Conservation (phyloP, 2,113 vertebrate species). For the Tretioscincus oriximinensis region DNA sequence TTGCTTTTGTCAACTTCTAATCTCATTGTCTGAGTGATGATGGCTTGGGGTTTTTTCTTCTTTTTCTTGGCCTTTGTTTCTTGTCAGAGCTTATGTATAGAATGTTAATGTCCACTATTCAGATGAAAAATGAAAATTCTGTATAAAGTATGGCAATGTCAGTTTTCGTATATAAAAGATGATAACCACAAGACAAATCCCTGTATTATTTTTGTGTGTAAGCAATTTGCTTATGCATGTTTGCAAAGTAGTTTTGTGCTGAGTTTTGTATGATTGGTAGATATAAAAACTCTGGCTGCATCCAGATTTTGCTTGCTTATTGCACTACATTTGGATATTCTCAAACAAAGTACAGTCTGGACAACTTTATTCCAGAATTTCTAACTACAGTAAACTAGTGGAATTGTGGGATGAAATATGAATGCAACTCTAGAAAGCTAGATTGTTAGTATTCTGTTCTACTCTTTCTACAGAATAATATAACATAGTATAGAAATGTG, state of each 20-base stretch:
- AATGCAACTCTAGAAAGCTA: background rate
- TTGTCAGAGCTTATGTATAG: background rate
- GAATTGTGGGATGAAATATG: background rate
- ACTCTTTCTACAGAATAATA: no score
- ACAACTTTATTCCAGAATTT: no score
- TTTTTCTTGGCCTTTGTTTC: background rate
- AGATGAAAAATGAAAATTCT: conserved; percentile 5
- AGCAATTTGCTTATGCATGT: no score
- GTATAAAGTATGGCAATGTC: background rate
- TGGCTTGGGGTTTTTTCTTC: background rate
- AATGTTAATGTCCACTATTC: background rate
- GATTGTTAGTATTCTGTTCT: conserved; percentile 5
- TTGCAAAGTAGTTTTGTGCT: background rate
- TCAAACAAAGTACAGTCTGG: no score
- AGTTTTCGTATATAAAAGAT: background rate
- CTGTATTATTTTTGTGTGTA: no score
- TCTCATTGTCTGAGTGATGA: conserved; percentile 34
- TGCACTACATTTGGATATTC: no score
- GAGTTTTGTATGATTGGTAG: background rate
- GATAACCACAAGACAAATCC: background rate
- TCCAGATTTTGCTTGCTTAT: no score
- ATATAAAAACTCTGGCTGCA: background rate
- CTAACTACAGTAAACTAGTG: no score
- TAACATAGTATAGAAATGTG: no score
- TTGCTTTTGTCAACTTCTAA: conserved; percentile 34